These are phyloP conservation scores for Alfaro cultratus DNA, from an alignment of 2,797 vertebrate species.

Conservation along the genomic window DNA sequence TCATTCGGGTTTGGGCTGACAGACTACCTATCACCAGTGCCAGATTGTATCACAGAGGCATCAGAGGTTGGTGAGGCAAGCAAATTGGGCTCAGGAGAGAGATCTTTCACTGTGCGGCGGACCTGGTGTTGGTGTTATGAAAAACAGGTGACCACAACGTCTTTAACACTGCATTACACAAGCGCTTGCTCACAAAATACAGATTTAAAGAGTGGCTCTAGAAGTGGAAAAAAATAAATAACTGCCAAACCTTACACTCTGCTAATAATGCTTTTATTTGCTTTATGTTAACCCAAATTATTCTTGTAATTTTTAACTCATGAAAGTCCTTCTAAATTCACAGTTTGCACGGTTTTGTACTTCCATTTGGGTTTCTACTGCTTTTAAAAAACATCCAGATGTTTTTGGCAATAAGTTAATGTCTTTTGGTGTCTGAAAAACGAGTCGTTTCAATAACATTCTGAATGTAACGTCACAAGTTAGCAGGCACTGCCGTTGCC, in stretches of 20 bases:
- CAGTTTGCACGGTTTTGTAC: too few species aligned
- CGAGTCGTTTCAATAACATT: too few species aligned
- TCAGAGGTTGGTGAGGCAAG: conserved; percentile 4
- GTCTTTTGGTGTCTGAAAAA: too few species aligned
- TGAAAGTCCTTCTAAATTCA: too few species aligned
- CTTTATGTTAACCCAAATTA: too few species aligned
- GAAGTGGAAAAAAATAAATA: neutral
- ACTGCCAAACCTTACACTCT: neutral
- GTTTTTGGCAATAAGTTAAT: too few species aligned
- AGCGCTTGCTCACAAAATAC: neutral
- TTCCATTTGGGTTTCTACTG: too few species aligned
- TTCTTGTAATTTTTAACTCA: too few species aligned
- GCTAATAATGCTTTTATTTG: neutral
- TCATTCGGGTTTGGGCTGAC: conserved; percentile 4
- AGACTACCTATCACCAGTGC: conserved; percentile 3
- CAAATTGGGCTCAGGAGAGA: neutral
- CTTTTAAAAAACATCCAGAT: too few species aligned
- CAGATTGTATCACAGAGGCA: neutral
- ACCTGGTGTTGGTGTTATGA: neutral
- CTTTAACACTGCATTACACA: neutral
- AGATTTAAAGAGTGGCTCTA: neutral
- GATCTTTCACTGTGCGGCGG: neutral
- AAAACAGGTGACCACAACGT: neutral
- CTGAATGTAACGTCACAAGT: too few species aligned
- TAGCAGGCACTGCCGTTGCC: too few species aligned